Conservation (phyloP, 2,797 vertebrate genomes). For the Notoglanidium macrostoma region DNA sequence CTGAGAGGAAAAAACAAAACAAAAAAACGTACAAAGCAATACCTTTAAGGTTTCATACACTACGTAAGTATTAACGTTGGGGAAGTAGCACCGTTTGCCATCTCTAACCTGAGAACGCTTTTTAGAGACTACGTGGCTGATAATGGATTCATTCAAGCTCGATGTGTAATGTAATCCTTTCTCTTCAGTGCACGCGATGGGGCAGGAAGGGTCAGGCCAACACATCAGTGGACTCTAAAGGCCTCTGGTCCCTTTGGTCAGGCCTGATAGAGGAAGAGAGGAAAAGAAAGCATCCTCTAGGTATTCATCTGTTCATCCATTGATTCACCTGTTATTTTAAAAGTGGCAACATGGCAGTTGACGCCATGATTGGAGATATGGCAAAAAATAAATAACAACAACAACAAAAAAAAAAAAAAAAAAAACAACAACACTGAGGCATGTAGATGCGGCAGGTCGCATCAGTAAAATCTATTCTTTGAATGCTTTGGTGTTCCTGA, state of each 20-base stretch:
- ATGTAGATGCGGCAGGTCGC: constrained; percentile 62
- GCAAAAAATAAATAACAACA: constrained; percentile 28
- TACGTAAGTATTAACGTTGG: constrained; percentile 59
- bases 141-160: constrained; percentile 32
- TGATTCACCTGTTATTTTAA: constrained; percentile 53
- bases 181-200: constrained; percentile 67
- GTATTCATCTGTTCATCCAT: constrained; percentile 58
- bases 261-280: constrained; percentile 49
- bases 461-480: constrained; percentile 51
- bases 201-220: constrained; percentile 36
- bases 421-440: constrained; percentile 59
- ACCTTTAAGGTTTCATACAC: constrained; percentile 66
- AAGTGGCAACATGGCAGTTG: constrained; percentile 58
- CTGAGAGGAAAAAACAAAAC: constrained; percentile 56
- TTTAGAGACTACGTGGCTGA: constrained; percentile 75
- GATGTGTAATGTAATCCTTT: constrained; percentile 60
- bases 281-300: constrained; percentile 51
- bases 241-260: constrained; percentile 43
- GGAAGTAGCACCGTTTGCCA: constrained; percentile 89
- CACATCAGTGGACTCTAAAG: constrained; percentile 53
- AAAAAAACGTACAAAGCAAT: constrained; percentile 65
- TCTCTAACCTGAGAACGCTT: constrained; percentile 91
- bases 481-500: constrained; percentile 70
- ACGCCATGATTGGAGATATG: constrained; percentile 59
- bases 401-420: constrained; percentile 37